Evolutionary conservation across 2,888 invertebrate species (phyloP), one percentile per base, ranked within the genome.

Genomic region (Epiblema foenella): DNA sequence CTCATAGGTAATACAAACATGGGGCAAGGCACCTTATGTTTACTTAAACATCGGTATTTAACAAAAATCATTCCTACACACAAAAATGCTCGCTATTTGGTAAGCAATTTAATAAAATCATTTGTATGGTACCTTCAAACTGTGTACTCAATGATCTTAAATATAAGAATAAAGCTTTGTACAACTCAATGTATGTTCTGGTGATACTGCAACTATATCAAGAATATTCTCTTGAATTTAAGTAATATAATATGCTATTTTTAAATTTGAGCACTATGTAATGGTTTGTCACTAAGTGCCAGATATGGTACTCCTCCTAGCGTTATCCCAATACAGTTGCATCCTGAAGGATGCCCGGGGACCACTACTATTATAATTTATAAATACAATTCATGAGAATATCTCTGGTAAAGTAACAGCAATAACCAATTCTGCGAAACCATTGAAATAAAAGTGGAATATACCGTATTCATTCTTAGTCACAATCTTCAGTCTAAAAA

Each of bases 91-190:
- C 39, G 4, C 12, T 4, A 12, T 39, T 52, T 24, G 7, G 0
- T 0, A 5, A 39, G 20, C 20, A 15, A 15, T 59, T 59, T 12
- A 15, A 20, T 42, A 20, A 42, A 9, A 20, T 2, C 29, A 20
- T 15, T 24, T 39, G 3, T 10, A 10, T 20, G 7, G 39, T 29
- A n/a, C 62, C 29, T 20, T 63, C 20, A 15, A 24, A 63, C 20
- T 64, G 39, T 64, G 52, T 54, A 54, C 64, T 64, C 39, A 54
- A 64, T n/a, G 39, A 11, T 9, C 5, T 24, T 24, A 46, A 68
- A 63, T 69, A 64, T 64, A 64, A 69, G 69, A 69, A 69, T 69
- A 69, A 69, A 69, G 69, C 24, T 69, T 64, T 39, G 7, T 58
- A 24, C 24, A 39, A 65, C 51, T 64, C 33, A 12, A 46, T 59